Evolutionary conservation across 1,140 invertebrate genomes (phyloP), one percentile per base, ranked within the genome.

Genomic region (Lycorma delicatula): DNA sequence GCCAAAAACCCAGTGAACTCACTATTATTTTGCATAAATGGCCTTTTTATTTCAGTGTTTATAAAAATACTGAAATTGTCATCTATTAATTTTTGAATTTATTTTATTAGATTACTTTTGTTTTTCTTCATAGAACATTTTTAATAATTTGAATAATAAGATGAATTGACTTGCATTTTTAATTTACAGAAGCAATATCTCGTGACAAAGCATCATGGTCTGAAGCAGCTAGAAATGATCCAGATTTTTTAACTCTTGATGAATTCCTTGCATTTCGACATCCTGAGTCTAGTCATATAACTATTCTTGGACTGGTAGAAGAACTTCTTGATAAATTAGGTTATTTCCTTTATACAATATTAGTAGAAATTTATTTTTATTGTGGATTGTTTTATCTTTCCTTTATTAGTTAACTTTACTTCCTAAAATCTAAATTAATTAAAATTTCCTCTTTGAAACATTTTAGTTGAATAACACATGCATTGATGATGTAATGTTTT

Each of bases 201-300:
- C 72, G 84, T 41, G 86, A 90, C 64, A 81, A 85, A 71, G 87
- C 87, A 1, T 77, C 83, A 16, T 91, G 88, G 87, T 78, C 80
- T 13, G 87, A 91, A 72, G 85, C 85, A 1, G 87, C 87, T 5
- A 76, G 75, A 58, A 83, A 77, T 23, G 82, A 88, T 68, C 84
- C 87, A 0, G 85, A 87, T 49, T 78, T 77, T 29, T 70, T 91
- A 4, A 84, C 83, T 3, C 74, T 88, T 2, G 83, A 87, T 64
- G 89, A 91, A 69, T 91, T 90, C 70, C 71, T 90, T 28, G 81
- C 84, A 7, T 91, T 91, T 65, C 79, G 84, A 7, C 89, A 91
- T 73, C 88, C 88, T 0, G 89, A 91, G 71, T 88, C 86, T 41
- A 88, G 86, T 67, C 80, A 84, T 60, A 76, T 81, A 2, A 84